Conservation (phyloP, 2,113 vertebrate genomes). For the Callipepla squamata region DNA sequence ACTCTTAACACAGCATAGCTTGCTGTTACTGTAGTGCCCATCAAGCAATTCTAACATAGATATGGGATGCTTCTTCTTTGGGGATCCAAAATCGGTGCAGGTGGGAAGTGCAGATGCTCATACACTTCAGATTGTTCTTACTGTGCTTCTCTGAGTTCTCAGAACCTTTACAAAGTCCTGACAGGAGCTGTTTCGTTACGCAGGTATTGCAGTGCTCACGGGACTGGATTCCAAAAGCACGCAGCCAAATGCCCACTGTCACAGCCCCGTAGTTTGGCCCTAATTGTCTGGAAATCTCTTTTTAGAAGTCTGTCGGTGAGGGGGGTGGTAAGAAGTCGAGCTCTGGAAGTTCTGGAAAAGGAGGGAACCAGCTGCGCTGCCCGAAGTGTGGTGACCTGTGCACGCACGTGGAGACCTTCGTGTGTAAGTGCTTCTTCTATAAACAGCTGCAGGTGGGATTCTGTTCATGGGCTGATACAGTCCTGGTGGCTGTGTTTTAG, state of each 20-base stretch:
- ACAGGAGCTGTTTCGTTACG: not conserved
- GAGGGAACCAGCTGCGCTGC: constrained; percentile 92
- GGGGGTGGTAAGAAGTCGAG: constrained; percentile 85
- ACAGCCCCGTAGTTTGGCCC: not conserved
- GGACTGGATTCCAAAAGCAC: not conserved
- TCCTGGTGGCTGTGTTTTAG: not conserved
- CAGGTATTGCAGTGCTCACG: not conserved
- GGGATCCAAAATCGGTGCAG: not conserved
- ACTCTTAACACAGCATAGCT: not conserved
- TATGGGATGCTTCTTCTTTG: not conserved
- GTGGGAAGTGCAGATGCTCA: not conserved
- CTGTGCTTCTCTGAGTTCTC: not conserved
- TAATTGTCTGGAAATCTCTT: constrained; percentile 50
- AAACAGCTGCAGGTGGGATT: not conserved
- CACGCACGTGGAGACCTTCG: constrained; percentile 97
- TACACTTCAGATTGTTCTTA: not conserved
- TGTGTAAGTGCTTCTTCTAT: constrained; percentile 86
- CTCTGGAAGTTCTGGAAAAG: constrained; percentile 92
- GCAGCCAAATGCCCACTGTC: not conserved
- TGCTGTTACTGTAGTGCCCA: not conserved
- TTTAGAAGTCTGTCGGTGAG: constrained; percentile 85
- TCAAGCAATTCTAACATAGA: not conserved
- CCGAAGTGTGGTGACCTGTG: constrained; percentile 97
- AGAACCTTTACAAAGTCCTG: not conserved
- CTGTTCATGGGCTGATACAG: not conserved